Evolutionary conservation across 2,888 invertebrate genomes (phyloP).

Genomic region (Bombylius discolor): DNA sequence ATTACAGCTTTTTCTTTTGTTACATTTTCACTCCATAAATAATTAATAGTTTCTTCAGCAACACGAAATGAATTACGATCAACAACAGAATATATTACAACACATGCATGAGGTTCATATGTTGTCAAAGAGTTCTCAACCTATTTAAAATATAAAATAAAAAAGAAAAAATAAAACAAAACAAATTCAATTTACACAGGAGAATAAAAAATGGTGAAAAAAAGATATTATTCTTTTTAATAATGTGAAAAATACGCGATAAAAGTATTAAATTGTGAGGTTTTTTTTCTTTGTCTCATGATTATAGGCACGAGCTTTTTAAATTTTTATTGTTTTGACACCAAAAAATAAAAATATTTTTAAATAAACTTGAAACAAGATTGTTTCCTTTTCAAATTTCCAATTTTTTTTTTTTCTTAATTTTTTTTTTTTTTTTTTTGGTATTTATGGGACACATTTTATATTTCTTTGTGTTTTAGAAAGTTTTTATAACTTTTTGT

Average conservation of each 20-base stretch:
- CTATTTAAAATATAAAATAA: slow-evolving; percentile 33
- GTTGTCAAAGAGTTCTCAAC: slow-evolving; percentile 79
- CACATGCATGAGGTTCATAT: slow-evolving; percentile 84
- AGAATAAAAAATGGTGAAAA: neutral
- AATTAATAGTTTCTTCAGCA: slow-evolving; percentile 74
- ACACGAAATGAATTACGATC: slow-evolving; percentile 69
- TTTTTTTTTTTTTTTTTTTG: too few relatives aligned
- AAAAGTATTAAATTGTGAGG: too few relatives aligned
- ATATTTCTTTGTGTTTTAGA: too few relatives aligned
- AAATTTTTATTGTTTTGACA: too few relatives aligned
- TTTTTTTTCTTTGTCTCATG: too few relatives aligned
- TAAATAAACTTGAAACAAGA: too few relatives aligned
- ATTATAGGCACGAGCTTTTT: too few relatives aligned
- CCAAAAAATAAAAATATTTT: too few relatives aligned
- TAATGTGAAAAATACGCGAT: neutral
- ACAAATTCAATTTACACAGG: neutral
- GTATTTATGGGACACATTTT: too few relatives aligned
- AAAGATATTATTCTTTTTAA: neutral
- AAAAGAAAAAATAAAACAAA: neutral
- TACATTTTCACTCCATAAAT: slow-evolving; percentile 70
- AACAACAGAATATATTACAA: slow-evolving; percentile 83
- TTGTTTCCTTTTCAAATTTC: too few relatives aligned
- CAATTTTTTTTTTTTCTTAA: too few relatives aligned
- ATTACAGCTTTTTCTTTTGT: slow-evolving; percentile 76
- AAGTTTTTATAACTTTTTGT: too few relatives aligned